Base-by-base conservation (phyloP, 2,113 vertebrate genomes). In the Lepidothrix coronata region DNA sequence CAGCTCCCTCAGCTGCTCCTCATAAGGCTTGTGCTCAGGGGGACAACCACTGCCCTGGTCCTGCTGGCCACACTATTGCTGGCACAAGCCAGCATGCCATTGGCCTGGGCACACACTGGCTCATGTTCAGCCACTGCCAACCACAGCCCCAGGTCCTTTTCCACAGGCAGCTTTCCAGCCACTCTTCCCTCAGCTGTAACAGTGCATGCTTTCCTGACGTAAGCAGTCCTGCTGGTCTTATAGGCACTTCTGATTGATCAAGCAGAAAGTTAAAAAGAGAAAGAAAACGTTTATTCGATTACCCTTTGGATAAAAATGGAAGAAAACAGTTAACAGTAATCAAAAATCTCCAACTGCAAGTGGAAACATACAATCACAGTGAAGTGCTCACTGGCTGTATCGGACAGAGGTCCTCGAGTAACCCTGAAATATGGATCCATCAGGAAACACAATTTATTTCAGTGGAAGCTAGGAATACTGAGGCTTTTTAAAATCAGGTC, bases 321-420 rank as follows among this genome's bases (percentile, higher is more conserved):
- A 91, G 63, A 92, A 86, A 92, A 77, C 16, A 37, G 51, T 70
- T 91, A 91, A 70, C 41, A 70, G 57, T 88, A 87, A 91, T 93
- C 85, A 94, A 85, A 75, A 59, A 18, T 31, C 43, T 58, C 43
- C 89, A 88, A 4, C 25, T 73, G 48, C 70, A 70, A 73, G 62
- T 43, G 71, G 57, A 89, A 89, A 85, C 55, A 35, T 2, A 68
- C 52, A 73, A 59, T 86, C 75, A 44, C 59, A 72, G 54, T 39
- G 74, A 79, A 3, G 3, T 39, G 54, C 33, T 83, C 63, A 24
- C 46, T 57, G 70, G 54, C 46, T 82, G 14, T 18, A 8, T 51
- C 46, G 33, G 55, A 39, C 28, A 68, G 71, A 62, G 35, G 52
- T 12, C 57, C 84, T 41, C 2, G 7, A 78, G 84, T 31, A 66